These are phyloP conservation scores for Silurus asotus DNA, from an alignment of 2,113 vertebrate genomes.

Conservation along the genomic window DNA sequence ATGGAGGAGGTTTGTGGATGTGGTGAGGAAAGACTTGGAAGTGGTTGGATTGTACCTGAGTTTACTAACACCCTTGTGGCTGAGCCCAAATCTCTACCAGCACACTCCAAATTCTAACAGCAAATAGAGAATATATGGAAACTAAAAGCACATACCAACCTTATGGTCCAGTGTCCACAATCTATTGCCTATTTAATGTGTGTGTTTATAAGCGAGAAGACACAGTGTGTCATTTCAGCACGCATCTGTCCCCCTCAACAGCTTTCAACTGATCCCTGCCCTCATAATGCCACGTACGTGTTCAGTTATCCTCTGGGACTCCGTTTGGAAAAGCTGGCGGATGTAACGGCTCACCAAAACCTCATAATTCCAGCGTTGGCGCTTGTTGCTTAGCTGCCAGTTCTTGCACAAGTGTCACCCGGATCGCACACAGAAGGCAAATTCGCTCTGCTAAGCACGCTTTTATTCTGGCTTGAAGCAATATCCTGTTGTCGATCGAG, in stretches of 20 bases:
- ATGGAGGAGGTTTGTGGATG: no score
- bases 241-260: slow-evolving; percentile 36
- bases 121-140: no score
- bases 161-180: no score
- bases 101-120: no score
- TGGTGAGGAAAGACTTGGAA: no score
- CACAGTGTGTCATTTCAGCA: slow-evolving; percentile 14
- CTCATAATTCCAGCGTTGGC: background rate
- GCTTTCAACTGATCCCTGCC: slow-evolving; percentile 37
- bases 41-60: no score
- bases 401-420: background rate
- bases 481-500: slow-evolving; percentile 16
- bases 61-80: no score
- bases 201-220: slow-evolving; percentile 16
- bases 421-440: slow-evolving; percentile 2
- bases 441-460: background rate
- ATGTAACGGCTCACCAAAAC: background rate
- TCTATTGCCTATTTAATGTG: background rate
- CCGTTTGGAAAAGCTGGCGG: background rate
- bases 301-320: background rate
- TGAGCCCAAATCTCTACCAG: no score
- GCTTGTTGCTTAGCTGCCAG: background rate
- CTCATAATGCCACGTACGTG: background rate
- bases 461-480: slow-evolving; percentile 5
- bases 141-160: no score